These are phyloP conservation scores for Seriola aureovittata DNA, from an alignment of 2,113 vertebrate genomes.

Conservation along the genomic window DNA sequence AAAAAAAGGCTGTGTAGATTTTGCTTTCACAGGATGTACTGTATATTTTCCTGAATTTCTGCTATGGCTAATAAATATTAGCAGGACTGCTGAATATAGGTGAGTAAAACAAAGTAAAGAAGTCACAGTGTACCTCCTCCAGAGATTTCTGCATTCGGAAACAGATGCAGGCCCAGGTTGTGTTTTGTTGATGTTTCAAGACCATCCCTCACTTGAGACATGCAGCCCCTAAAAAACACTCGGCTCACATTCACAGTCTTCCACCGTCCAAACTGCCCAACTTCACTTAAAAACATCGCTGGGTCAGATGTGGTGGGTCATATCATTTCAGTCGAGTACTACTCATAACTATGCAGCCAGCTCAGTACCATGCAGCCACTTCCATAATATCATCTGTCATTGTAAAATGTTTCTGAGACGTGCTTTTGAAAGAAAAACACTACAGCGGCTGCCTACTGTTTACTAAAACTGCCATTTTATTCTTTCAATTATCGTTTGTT, in stretches of 20 bases:
- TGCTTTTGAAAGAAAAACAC: conserved; percentile 3
- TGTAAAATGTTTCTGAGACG: conserved; percentile 5
- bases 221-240: neutral
- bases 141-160: conserved; percentile 19
- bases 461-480: neutral
- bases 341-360: conserved; percentile 4
- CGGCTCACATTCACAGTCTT: neutral
- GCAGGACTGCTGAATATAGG: neutral
- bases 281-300: conserved; percentile 23
- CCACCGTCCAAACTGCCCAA: conserved; percentile 30
- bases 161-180: conserved; percentile 6
- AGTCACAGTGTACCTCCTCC: conserved; percentile 19
- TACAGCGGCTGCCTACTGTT: neutral
- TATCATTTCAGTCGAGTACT: conserved; percentile 28
- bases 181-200: conserved; percentile 36
- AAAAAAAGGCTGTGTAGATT: too few species aligned
- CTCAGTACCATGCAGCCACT: conserved; percentile 14
- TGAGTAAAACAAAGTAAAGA: conserved; percentile 37
- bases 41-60: conserved; percentile 26
- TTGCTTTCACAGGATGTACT: too few species aligned
- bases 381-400: neutral
- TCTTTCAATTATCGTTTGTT: conserved; percentile 8
- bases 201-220: conserved; percentile 25
- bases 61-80: conserved; percentile 26
- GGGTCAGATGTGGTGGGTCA: neutral